Evolutionary conservation across 1,140 invertebrate genomes (phyloP), one percentile per base, ranked within the genome.

Genomic region (Aphis craccivora): DNA sequence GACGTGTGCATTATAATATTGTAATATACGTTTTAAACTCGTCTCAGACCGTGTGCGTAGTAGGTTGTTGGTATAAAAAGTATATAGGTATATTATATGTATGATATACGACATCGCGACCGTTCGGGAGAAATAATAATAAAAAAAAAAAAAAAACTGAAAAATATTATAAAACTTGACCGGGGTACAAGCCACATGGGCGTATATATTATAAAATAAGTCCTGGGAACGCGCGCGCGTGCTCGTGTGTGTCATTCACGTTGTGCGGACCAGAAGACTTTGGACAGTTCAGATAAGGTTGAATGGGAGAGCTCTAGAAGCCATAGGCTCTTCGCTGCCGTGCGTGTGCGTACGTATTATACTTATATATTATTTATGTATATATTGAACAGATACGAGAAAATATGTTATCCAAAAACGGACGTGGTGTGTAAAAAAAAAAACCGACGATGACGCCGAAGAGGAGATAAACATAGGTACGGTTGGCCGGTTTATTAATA

Each of bases 271-370:
- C 91, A 37, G 35, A n/a, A 22, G 87, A 89, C 87, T 89, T 86
- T 35, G 48, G 88, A 89, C 88, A 89, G 88, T 89, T 81, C 87
- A 51, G 87, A 89, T 93, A 93, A 93, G n/a, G 93, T 48, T 55
- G 40, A 90, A 67, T 90, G 83, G 48, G 93, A 51, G 43, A 89
- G 11, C 60, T 76, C 60, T 76, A 88, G 86, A 93, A 83, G 60
- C 25, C 25, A 55, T n/a, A 23, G 87, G 53, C 89, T 37, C 43
- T 93, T 45, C 87, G 48, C n/a, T 23, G 48, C 48, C 1, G 87
- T 14, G n/a, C 22, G 87, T 18, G 45, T 35, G 40, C 35, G 35
- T n/a, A 60, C 30, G 0, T 60, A 60, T 60, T 60, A 60, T 76
- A 35, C n/a, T 6, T n/a, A n/a, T 18, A n/a, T n/a, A 51, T 51